Percentiles rank a stretch among this genome's conserved stretches.
phyloP scores from a whole-genome alignment of 2,113 vertebrate species.

The Dicrurus megarhynchus region DNA sequence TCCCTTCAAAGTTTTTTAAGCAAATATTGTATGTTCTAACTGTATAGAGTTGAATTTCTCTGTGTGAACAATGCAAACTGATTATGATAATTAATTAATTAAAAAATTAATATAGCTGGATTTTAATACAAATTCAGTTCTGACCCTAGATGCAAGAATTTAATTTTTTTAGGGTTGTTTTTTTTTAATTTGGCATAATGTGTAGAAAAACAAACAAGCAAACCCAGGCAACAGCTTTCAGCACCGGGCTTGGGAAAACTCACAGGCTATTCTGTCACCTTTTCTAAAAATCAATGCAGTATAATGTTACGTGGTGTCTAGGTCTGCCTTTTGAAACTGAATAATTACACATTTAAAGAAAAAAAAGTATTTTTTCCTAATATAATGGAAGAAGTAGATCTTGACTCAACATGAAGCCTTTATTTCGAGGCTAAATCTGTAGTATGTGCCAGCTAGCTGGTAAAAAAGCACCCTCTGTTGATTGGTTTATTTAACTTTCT shows the following conservation, averaged over 20 bases:
- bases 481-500: conserved; percentile 10
- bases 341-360: not conserved
- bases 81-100: not conserved
- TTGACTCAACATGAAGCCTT: not conserved
- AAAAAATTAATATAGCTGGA: not conserved
- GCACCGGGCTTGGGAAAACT: not conserved
- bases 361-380: not conserved
- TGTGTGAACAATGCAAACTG: not conserved
- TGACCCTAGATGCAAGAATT: not conserved
- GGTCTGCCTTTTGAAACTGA: not conserved
- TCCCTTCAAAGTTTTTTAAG: not conserved
- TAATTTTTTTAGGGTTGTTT: not conserved
- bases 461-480: not conserved
- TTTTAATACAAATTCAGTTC: not conserved
- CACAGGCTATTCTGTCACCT: not conserved
- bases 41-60: not conserved
- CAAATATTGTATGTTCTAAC: not conserved
- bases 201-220: not conserved
- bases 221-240: not conserved
- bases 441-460: not conserved
- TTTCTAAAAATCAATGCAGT: not conserved
- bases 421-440: not conserved
- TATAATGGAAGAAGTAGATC: not conserved
- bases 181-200: not conserved
- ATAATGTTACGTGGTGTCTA: not conserved